phyloP scores from a whole-genome alignment of 2,113 vertebrate genomes.

The Neoarius graeffei region DNA sequence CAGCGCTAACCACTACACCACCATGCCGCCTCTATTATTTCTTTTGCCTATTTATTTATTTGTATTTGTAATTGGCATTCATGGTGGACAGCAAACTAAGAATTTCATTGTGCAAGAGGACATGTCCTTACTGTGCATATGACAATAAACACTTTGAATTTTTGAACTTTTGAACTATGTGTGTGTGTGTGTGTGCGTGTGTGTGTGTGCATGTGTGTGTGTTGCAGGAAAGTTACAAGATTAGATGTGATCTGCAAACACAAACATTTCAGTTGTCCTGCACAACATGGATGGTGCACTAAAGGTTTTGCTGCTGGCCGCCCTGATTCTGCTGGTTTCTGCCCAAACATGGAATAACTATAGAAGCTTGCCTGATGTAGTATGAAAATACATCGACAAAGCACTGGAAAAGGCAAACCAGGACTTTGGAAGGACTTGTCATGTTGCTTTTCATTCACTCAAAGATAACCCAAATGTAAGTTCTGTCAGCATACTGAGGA shows the following conservation, averaged over 20 bases:
- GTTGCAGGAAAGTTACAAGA: too few species aligned
- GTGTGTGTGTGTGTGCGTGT: too few species aligned
- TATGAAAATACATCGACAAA: not conserved
- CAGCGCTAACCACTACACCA: too few species aligned
- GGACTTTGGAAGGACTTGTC: rapidly evolving
- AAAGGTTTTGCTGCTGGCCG: constrained; percentile 7
- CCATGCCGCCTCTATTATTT: too few species aligned
- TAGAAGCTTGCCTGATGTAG: not conserved
- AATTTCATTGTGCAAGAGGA: too few species aligned
- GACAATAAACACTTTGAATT: too few species aligned
- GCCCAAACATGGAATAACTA: not conserved
- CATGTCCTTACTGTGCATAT: too few species aligned
- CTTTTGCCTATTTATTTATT: too few species aligned
- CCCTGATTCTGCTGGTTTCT: not conserved
- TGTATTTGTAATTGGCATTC: too few species aligned
- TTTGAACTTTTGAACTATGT: too few species aligned
- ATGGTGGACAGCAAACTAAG: too few species aligned
- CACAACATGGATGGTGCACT: constrained; percentile 26
- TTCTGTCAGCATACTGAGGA: not conserved
- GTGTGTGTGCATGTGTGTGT: too few species aligned
- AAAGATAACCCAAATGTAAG: rapidly evolving
- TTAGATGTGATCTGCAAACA: not conserved
- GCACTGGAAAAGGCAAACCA: not conserved
- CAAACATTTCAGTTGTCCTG: not conserved
- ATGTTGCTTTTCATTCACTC: not conserved